A percentile compares a stretch with the other conserved stretches of the same genome.
Evolutionary conservation across 64 coral and sea anemone genomes (phyloP).

Genomic region (Dendronephthya gigantea): DNA sequence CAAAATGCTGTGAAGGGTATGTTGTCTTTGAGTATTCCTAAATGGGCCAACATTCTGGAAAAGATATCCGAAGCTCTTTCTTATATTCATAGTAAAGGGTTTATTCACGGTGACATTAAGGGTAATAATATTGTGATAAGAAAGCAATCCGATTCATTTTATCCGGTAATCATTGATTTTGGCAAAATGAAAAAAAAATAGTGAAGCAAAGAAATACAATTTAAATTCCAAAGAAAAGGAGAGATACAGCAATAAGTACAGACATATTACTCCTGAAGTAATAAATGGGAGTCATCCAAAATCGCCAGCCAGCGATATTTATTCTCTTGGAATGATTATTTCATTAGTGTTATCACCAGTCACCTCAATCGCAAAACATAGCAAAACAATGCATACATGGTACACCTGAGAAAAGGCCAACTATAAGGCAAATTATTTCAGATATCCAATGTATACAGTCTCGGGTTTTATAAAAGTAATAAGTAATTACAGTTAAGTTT

Average conservation of each 20-base stretch:
- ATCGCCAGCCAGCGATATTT: constrained; percentile 12
- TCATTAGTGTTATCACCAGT: background rate
- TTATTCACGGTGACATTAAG: constrained; percentile 20
- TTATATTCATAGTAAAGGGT: constrained; percentile 1
- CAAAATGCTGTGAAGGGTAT: background rate
- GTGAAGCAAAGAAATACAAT: background rate
- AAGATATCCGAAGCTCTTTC: background rate
- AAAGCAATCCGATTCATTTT: background rate
- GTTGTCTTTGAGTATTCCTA: background rate
- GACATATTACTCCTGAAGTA: constrained; percentile 15
- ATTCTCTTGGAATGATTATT: constrained; percentile 14
- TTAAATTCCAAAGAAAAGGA: background rate
- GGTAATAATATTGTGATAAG: background rate
- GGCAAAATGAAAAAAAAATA: background rate
- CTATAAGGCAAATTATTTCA: background rate
- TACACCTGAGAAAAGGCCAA: background rate
- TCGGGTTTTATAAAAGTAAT: background rate
- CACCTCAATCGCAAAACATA: background rate
- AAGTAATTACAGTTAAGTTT: background rate
- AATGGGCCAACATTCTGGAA: background rate
- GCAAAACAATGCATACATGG: constrained; percentile 14
- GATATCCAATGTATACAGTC: no score
- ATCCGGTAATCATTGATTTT: constrained; percentile 6
- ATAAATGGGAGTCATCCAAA: background rate
- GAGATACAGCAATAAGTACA: background rate